Conservation (phyloP, 2,888 invertebrate genomes). For the Drosophila prostipennis region DNA sequence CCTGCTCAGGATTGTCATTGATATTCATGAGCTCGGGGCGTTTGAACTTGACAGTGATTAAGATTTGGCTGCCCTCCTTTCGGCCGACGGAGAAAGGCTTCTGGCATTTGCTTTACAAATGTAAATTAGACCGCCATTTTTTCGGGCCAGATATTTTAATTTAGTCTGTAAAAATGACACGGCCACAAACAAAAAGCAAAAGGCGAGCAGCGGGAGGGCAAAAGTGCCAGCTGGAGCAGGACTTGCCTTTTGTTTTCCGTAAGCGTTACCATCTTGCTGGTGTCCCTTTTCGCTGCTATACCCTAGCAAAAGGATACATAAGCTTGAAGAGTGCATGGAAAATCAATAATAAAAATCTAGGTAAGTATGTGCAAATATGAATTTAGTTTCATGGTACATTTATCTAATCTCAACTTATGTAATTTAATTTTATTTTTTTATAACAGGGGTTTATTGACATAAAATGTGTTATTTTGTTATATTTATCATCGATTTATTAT, state of each 20-base stretch:
- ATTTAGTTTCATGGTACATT: too few species aligned
- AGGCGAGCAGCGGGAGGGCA: constrained; percentile 22
- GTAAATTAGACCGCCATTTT: constrained; percentile 79
- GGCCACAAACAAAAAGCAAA: constrained; percentile 72
- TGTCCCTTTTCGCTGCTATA: constrained; percentile 23
- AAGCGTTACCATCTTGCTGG: constrained; percentile 65
- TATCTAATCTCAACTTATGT: too few species aligned
- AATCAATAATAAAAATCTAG: too few species aligned
- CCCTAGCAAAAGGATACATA: constrained; percentile 4
- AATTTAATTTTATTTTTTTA: too few species aligned
- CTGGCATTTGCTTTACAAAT: constrained; percentile 76
- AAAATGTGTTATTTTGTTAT: too few species aligned
- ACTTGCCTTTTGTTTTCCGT: constrained; percentile 70
- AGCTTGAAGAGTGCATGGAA: background rate
- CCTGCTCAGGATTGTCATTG: constrained; percentile 68
- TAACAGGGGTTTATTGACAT: too few species aligned
- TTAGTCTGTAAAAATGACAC: constrained; percentile 81
- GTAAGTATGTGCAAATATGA: too few species aligned
- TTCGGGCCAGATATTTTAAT: constrained; percentile 75
- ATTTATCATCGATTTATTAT: too few species aligned
- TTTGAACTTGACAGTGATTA: constrained; percentile 81
- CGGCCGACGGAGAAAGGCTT: constrained; percentile 50
- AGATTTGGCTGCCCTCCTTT: constrained; percentile 73
- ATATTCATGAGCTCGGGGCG: constrained; percentile 77
- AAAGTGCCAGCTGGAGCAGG: constrained; percentile 29